phyloP scores from a whole-genome alignment of 2,888 invertebrate genomes.

The Protonemura montana region DNA sequence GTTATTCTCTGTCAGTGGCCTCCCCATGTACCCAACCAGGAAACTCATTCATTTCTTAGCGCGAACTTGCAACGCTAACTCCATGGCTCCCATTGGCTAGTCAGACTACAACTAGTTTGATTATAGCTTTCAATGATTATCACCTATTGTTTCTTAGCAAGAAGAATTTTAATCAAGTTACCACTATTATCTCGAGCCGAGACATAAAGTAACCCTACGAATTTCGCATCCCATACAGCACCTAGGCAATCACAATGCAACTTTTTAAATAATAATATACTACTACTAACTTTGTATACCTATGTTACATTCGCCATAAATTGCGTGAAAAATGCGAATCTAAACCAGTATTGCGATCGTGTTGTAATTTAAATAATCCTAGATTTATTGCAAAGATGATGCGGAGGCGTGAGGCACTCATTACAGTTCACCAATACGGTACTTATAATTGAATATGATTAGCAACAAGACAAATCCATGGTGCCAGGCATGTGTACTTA shows the following conservation, averaged over 20 bases:
- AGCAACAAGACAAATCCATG: neutral
- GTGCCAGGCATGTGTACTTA: neutral
- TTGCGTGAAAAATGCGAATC: neutral
- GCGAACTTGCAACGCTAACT: no score
- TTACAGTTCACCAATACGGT: neutral
- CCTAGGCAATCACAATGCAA: neutral
- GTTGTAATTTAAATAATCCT: neutral
- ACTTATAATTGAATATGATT: neutral
- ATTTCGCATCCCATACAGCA: neutral
- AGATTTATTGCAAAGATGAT: neutral
- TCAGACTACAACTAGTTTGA: neutral
- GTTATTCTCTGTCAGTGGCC: neutral
- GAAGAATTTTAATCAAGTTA: neutral
- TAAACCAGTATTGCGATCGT: neutral
- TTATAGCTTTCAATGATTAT: neutral
- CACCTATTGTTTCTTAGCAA: neutral
- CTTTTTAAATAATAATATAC: neutral
- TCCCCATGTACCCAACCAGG: neutral
- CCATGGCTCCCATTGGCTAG: neutral
- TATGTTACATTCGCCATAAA: neutral
- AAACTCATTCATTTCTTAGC: neutral
- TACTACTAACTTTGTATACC: neutral
- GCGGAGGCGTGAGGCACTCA: neutral
- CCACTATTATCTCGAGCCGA: neutral
- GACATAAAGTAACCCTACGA: neutral